Percentiles rank a stretch among this genome's conserved stretches.
phyloP scores from a whole-genome alignment of 1,140 invertebrate genomes.

The Brachionus rubens region DNA sequence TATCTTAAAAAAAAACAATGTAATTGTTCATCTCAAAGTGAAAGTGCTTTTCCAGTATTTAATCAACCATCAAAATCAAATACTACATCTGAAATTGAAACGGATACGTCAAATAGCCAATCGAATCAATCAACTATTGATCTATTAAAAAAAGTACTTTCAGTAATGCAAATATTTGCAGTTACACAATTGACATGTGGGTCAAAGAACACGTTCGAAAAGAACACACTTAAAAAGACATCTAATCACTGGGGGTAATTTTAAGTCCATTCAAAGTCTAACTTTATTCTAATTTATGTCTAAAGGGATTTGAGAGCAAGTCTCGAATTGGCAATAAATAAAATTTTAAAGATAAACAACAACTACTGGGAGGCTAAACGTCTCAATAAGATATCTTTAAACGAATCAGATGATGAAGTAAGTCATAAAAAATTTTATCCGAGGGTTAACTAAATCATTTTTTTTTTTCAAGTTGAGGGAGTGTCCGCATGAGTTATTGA shows the following conservation, averaged over 20 bases:
- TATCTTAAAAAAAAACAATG: constrained; percentile 19
- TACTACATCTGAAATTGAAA: neutral
- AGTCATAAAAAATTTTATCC: neutral
- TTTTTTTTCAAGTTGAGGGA: constrained; percentile 59
- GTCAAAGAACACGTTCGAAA: constrained; percentile 66
- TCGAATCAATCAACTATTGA: constrained; percentile 64
- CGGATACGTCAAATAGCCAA: constrained; percentile 51
- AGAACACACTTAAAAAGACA: constrained; percentile 79
- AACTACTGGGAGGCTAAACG: constrained; percentile 5
- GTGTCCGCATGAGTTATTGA: constrained; percentile 73
- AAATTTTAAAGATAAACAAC: constrained; percentile 66
- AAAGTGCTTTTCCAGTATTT: constrained; percentile 27
- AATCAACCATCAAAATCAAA: neutral
- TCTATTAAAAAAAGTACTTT: constrained; percentile 77
- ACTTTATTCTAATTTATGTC: constrained; percentile 47
- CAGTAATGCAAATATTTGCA: constrained; percentile 84
- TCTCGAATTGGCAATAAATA: constrained; percentile 81
- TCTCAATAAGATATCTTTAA: neutral
- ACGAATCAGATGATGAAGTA: neutral
- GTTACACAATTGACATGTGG: constrained; percentile 85
- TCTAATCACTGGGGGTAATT: constrained; percentile 81
- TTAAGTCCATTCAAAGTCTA: neutral
- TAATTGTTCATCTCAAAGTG: neutral
- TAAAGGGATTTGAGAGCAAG: constrained; percentile 81
- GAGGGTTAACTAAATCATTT: neutral